A percentile compares a stretch with the other conserved stretches of the same genome.
phyloP scores from a whole-genome alignment of 2,113 vertebrate species.

The Telmatochromis brichardi region DNA sequence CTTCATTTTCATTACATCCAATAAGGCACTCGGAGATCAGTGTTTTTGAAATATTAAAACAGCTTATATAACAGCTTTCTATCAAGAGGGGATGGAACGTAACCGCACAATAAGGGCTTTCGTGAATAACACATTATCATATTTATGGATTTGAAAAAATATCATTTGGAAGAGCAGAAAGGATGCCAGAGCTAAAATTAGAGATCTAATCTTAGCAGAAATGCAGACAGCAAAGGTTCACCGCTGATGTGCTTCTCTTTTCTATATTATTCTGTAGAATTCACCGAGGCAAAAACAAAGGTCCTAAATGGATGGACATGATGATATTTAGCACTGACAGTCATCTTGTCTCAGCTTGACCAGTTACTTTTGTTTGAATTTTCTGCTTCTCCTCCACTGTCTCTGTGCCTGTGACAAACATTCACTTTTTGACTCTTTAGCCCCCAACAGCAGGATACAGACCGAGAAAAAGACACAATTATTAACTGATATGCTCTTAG shows the following conservation, averaged over 20 bases:
- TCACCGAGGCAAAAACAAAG: not conserved
- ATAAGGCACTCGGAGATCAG: not conserved
- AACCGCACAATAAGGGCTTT: not conserved
- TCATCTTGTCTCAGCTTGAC: not conserved
- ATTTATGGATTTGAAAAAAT: not conserved
- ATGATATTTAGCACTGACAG: conserved; percentile 24
- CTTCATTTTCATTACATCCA: not conserved
- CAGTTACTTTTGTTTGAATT: not conserved
- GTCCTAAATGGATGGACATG: not conserved
- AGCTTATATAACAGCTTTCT: not conserved
- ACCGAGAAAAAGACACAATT: conserved; percentile 14
- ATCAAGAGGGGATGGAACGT: not conserved
- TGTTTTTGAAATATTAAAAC: not conserved
- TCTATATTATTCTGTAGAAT: not conserved
- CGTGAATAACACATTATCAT: not conserved
- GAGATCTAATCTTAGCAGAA: not conserved
- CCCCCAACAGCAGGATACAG: conserved; percentile 15
- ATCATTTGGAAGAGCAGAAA: not conserved
- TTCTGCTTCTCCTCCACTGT: not conserved
- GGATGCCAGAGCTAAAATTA: conserved; percentile 4
- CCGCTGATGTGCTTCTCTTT: not conserved
- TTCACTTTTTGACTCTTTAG: not conserved
- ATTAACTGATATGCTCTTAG: conserved; percentile 67
- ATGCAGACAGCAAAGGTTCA: not conserved
- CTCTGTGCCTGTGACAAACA: not conserved